Evolutionary conservation across 2,113 vertebrate genomes (phyloP), one percentile per base, ranked within the genome.

Genomic region (Lophotis ruficrista): DNA sequence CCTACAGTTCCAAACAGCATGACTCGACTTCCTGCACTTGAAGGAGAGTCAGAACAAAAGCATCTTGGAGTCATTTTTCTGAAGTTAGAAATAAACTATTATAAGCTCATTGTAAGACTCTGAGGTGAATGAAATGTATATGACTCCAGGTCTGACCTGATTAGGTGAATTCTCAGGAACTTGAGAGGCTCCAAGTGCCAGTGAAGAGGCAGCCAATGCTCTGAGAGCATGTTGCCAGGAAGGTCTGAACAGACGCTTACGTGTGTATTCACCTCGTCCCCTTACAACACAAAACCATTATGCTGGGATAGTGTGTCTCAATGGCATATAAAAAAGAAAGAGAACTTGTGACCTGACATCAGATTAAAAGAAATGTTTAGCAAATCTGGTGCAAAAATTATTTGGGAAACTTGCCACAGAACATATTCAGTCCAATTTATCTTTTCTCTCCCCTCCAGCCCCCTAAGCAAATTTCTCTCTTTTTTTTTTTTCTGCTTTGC

Each of bases 21-120:
- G 95, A 97, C 78, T 93, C 97, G 96, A 95, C 84, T 96, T 97
- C 97, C 80, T 27, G 83, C 5, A 9, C 65, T 77, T 25, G 38
- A 90, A 35, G 23, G 7, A 73, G 85, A 72, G 24, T 85, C 68
- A 82, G 73, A 85, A 68, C 54, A 72, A 94, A 94, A 68, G 86
- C 73, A 51, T n/a, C n/a, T 75, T 80, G 72, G 93, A 95, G 57
- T 79, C n/a, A 23, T 86, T 73, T 68, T 82, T 81, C 90, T 62
- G 72, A 83, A 92, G 51, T n/a, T 51, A n/a, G 51, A 23, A 12
- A 54, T 82, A 87, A 87, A 83, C 7, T 0, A 50, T 72, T 64
- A 11, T 15, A 57, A 47, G 50, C 75, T 79, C 69, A 24, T 27
- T 94, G 54, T 51, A 78, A 65, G 24, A 38, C 62, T 92, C 57